These are phyloP conservation scores for Myiozetetes cayanensis DNA, from an alignment of 2,113 vertebrate genomes.

Conservation along the genomic window DNA sequence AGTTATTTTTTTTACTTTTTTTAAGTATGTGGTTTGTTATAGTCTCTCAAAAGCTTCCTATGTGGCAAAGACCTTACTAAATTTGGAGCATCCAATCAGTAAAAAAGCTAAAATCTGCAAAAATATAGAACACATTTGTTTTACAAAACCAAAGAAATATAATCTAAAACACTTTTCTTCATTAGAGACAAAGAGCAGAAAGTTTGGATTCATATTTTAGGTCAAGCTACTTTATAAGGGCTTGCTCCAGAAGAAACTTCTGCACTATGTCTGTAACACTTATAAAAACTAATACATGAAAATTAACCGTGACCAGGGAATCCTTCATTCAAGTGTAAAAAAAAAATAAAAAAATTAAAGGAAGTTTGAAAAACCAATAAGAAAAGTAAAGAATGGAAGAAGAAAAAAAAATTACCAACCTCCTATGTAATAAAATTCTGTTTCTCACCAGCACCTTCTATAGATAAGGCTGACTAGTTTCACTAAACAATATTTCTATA, in stretches of 20 bases:
- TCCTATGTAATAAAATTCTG: slow-evolving; percentile 31
- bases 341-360: not conserved
- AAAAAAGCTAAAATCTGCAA: slow-evolving; percentile 80
- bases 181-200: slow-evolving; percentile 72
- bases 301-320: slow-evolving; percentile 44
- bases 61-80: slow-evolving; percentile 61
- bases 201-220: slow-evolving; percentile 69
- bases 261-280: slow-evolving; percentile 68
- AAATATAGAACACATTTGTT: slow-evolving; percentile 78
- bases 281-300: slow-evolving; percentile 56
- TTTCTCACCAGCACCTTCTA: slow-evolving; percentile 64
- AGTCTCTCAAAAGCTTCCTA: slow-evolving; percentile 68
- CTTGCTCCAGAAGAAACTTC: slow-evolving; percentile 63
- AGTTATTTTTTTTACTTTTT: slow-evolving; percentile 10
- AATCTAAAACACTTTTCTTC: slow-evolving; percentile 56
- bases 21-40: slow-evolving; percentile 28
- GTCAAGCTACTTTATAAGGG: slow-evolving; percentile 68
- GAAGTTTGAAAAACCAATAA: not conserved
- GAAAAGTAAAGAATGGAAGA: not conserved
- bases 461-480: slow-evolving; percentile 50
- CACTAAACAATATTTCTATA: slow-evolving; percentile 55
- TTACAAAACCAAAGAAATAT: slow-evolving; percentile 77
- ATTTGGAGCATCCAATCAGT: slow-evolving; percentile 77
- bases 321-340: slow-evolving; percentile 62
- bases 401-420: not conserved